phyloP scores from a whole-genome alignment of 2,113 vertebrate genomes.

The Spermophilus dauricus region DNA sequence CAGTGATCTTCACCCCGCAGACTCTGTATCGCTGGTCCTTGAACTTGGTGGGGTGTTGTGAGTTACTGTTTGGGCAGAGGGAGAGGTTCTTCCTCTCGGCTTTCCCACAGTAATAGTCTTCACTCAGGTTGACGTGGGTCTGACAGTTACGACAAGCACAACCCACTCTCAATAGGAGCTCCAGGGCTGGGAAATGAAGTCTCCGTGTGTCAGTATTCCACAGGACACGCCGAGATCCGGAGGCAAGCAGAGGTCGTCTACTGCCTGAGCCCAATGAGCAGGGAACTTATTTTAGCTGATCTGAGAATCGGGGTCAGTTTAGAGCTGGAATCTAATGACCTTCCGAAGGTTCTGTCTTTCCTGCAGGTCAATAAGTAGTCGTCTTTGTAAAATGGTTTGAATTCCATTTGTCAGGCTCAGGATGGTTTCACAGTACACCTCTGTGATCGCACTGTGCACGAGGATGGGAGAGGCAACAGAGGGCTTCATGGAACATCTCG shows the following conservation, averaged over 20 bases:
- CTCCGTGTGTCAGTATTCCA: rapidly evolving
- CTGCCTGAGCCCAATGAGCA: rapidly evolving
- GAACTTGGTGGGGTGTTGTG: rapidly evolving
- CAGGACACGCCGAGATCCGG: no score
- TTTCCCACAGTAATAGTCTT: background rate
- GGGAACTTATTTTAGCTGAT: background rate
- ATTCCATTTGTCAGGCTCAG: no score
- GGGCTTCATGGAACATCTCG: rapidly evolving
- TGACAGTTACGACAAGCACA: no score
- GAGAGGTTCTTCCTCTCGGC: background rate
- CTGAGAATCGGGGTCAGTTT: background rate
- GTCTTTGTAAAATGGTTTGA: background rate
- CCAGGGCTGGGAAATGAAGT: background rate
- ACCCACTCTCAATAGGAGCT: background rate
- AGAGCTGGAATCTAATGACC: background rate
- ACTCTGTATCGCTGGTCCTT: rapidly evolving
- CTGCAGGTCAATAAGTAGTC: background rate
- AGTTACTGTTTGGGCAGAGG: background rate
- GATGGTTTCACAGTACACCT: background rate
- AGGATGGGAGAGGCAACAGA: background rate
- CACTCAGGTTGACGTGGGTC: rapidly evolving
- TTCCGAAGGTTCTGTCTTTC: background rate
- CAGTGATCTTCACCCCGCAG: rapidly evolving
- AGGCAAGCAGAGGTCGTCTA: rapidly evolving
- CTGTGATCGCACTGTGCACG: rapidly evolving